A percentile compares a stretch with the other conserved stretches of the same genome.
These are phyloP conservation scores for Coturnix japonica DNA, from an alignment of 2,113 vertebrate species.

Conservation along the genomic window DNA sequence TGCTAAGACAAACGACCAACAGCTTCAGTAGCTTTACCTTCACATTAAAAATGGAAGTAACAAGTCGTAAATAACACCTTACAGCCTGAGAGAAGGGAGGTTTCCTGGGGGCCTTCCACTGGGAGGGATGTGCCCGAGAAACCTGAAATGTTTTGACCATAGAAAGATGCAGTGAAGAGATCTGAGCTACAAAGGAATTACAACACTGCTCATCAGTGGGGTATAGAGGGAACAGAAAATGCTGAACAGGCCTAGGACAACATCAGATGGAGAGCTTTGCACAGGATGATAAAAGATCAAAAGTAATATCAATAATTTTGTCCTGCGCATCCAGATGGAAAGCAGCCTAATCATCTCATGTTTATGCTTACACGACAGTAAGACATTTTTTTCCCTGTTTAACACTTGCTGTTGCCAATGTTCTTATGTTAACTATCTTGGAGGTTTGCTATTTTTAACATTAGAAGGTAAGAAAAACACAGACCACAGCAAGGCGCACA, in stretches of 20 bases:
- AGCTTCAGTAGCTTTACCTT: neutral
- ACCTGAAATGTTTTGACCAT: neutral
- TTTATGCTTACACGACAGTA: neutral
- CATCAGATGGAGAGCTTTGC: neutral
- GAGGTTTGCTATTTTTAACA: neutral
- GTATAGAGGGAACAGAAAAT: neutral
- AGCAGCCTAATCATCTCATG: neutral
- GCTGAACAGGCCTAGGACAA: neutral
- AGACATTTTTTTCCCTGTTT: neutral
- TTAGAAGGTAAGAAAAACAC: neutral
- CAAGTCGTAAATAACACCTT: neutral
- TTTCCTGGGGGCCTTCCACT: neutral
- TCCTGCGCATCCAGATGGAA: neutral
- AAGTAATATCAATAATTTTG: neutral
- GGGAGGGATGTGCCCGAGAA: neutral
- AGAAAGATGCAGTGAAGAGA: neutral
- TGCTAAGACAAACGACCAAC: neutral
- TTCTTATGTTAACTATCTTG: neutral
- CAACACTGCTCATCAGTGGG: neutral
- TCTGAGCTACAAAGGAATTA: neutral
- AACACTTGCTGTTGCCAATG: neutral
- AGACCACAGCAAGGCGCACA: neutral
- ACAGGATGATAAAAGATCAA: neutral
- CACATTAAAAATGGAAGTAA: neutral
- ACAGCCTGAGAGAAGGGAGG: neutral